These are phyloP conservation scores for Nicator chloris DNA, from an alignment of 2,113 vertebrate genomes.

Conservation along the genomic window DNA sequence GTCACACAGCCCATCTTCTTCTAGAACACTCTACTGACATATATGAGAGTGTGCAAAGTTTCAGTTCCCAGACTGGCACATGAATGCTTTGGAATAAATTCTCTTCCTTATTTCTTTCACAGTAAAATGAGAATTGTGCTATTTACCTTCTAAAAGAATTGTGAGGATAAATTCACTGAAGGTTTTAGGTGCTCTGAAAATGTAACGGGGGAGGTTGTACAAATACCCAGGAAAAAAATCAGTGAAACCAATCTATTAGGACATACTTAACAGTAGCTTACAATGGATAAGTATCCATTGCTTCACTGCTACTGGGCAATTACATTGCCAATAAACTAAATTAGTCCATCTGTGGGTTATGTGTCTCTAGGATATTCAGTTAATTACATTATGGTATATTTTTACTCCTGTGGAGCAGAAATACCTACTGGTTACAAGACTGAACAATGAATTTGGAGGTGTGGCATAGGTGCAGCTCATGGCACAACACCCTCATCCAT, in stretches of 20 bases:
- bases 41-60: background rate
- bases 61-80: background rate
- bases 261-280: background rate
- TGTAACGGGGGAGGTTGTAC: background rate
- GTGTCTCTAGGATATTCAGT: slow-evolving; percentile 26
- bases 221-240: background rate
- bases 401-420: slow-evolving; percentile 17
- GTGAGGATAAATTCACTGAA: background rate
- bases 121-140: background rate
- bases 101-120: background rate
- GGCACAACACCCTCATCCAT: background rate
- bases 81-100: background rate
- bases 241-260: slow-evolving; percentile 9
- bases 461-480: background rate
- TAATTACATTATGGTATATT: slow-evolving; percentile 31
- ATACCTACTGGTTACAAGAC: background rate
- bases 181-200: background rate
- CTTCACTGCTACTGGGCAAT: slow-evolving; percentile 35
- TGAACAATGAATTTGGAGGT: background rate
- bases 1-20: background rate
- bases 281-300: slow-evolving; percentile 28
- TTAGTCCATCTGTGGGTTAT: slow-evolving; percentile 41
- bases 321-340: slow-evolving; percentile 32
- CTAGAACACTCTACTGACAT: background rate
- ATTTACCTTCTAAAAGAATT: background rate